Evolutionary conservation across 1,140 invertebrate species (phyloP).

Genomic region (Caenorhabditis remanei): DNA sequence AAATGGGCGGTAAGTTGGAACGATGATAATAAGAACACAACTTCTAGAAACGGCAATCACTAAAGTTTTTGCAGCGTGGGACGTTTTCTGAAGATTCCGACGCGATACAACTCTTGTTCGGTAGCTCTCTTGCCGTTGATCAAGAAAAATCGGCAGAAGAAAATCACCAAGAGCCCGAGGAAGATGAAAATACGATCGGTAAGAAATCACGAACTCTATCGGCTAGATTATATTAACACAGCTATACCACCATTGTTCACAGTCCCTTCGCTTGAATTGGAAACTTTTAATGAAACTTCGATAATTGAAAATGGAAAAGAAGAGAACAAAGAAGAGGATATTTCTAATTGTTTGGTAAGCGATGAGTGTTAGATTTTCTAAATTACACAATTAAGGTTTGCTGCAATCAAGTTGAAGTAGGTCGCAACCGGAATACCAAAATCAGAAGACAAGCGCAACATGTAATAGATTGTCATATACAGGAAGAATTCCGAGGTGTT

Average conservation of each 20-base stretch:
- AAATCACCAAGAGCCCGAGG: too few relatives aligned
- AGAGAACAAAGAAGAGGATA: not conserved
- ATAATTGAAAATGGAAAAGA: slow-evolving; percentile 13
- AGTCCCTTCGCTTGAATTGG: not conserved
- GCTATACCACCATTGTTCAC: slow-evolving; percentile 2
- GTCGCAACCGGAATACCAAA: slow-evolving; percentile 11
- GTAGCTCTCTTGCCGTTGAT: not conserved
- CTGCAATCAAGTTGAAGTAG: not conserved
- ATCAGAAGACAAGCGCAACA: slow-evolving; percentile 7
- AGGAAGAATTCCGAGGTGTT: not conserved
- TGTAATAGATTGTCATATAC: not conserved
- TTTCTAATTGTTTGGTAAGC: not conserved
- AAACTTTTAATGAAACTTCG: not conserved
- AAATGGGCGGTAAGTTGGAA: slow-evolving; percentile 20
- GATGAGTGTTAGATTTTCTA: too few relatives aligned
- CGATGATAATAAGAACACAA: not conserved
- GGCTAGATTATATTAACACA: not conserved
- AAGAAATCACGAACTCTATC: not conserved
- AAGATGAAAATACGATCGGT: not conserved
- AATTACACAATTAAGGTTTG: not conserved
- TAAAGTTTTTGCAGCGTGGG: not conserved
- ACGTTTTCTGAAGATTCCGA: slow-evolving; percentile 2
- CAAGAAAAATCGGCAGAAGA: not conserved
- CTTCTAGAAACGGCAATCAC: not conserved
- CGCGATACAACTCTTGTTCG: not conserved